These are phyloP conservation scores for Alligator mississippiensis DNA, from an alignment of 2,113 vertebrate species.

Conservation along the genomic window DNA sequence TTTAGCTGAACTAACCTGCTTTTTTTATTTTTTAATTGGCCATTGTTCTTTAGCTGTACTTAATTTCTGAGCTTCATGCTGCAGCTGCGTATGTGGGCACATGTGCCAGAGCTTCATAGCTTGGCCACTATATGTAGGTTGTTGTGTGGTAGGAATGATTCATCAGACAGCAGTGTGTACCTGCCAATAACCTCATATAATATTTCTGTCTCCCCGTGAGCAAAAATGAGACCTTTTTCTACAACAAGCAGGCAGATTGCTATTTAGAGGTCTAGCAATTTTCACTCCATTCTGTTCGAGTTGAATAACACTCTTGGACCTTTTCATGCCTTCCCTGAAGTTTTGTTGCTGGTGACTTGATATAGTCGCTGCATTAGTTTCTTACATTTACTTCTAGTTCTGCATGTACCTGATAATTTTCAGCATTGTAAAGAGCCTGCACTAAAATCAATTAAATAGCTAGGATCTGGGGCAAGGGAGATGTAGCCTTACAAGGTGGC, in stretches of 20 bases:
- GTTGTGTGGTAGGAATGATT: not conserved
- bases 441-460: slow-evolving; percentile 59
- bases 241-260: slow-evolving; percentile 38
- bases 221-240: slow-evolving; percentile 28
- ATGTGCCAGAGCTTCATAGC: not conserved
- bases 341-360: slow-evolving; percentile 26
- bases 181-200: slow-evolving; percentile 29
- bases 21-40: not conserved
- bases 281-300: slow-evolving; percentile 35
- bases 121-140: not conserved
- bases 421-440: not conserved
- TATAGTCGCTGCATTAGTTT: not conserved
- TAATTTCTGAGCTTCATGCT: not conserved
- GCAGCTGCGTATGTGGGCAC: rapidly evolving
- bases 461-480: slow-evolving; percentile 26
- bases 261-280: slow-evolving; percentile 55
- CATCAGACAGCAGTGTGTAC: not conserved
- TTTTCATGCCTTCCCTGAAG: slow-evolving; percentile 50
- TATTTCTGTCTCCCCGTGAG: not conserved
- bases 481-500: slow-evolving; percentile 31
- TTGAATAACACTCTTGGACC: slow-evolving; percentile 50
- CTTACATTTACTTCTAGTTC: slow-evolving; percentile 34
- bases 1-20: not conserved
- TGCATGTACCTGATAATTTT: slow-evolving; percentile 55
- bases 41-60: not conserved